phyloP scores from a whole-genome alignment of 2,113 vertebrate genomes.

The Zapornia atra region DNA sequence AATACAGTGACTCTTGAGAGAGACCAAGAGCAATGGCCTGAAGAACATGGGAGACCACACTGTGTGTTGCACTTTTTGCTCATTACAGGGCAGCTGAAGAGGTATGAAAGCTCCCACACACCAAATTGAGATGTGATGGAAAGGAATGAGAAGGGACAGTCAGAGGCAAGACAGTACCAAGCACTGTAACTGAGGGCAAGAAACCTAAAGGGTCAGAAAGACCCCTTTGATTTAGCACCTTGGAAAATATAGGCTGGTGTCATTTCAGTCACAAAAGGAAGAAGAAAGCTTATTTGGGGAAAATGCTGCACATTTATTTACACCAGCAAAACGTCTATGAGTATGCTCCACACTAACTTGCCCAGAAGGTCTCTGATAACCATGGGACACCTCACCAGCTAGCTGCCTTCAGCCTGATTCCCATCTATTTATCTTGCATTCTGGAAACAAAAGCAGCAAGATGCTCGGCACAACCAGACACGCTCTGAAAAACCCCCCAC shows the following conservation, averaged over 20 bases:
- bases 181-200: rapidly evolving
- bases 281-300: not conserved
- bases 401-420: not conserved
- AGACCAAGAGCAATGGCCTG: not conserved
- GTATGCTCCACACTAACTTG: not conserved
- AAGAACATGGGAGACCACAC: not conserved
- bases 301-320: not conserved
- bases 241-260: not conserved
- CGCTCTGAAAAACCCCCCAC: not conserved
- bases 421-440: not conserved
- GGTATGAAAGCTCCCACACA: not conserved
- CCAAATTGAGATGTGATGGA: rapidly evolving
- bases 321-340: rapidly evolving
- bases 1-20: not conserved
- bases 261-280: not conserved
- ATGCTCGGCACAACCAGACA: rapidly evolving
- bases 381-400: not conserved
- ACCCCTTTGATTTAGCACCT: not conserved
- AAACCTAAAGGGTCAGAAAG: not conserved
- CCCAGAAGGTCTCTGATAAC: not conserved
- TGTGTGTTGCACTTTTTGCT: not conserved
- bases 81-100: not conserved
- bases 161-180: not conserved
- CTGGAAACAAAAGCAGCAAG: not conserved
- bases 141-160: not conserved